These are phyloP conservation scores for Eupeodes luniger DNA, from an alignment of 2,888 invertebrate genomes.

Conservation along the genomic window DNA sequence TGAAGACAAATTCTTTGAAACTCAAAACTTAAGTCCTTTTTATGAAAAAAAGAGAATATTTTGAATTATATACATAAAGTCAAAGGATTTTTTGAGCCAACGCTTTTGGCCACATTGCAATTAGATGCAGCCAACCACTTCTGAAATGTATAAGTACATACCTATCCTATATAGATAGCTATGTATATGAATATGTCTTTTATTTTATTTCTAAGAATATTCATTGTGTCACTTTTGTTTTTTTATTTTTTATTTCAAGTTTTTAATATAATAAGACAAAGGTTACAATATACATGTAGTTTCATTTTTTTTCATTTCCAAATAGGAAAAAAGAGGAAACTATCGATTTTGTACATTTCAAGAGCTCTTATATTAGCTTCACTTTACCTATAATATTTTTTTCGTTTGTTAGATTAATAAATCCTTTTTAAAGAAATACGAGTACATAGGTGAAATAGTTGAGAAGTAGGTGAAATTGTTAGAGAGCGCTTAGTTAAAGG, in stretches of 20 bases:
- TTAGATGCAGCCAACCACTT: constrained; percentile 39
- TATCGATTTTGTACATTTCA: constrained; percentile 29
- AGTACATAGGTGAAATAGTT: constrained; percentile 6
- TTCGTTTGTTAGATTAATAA: constrained; percentile 17
- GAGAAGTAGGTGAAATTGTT: constrained; percentile 21
- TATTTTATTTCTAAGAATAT: constrained; percentile 2
- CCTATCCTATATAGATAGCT: background rate
- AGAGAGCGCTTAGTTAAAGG: constrained; percentile 16
- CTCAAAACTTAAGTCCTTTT: constrained; percentile 4
- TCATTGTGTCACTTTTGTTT: constrained; percentile 19
- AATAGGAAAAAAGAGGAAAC: background rate
- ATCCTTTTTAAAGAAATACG: background rate
- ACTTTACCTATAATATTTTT: constrained; percentile 5
- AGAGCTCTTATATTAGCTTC: constrained; percentile 29
- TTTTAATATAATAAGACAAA: constrained; percentile 24
- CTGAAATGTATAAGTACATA: background rate
- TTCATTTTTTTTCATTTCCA: background rate
- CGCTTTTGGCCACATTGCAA: constrained; percentile 37
- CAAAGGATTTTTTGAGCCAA: constrained; percentile 27
- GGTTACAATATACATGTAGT: background rate
- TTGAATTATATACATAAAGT: constrained; percentile 7
- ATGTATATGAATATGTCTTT: background rate
- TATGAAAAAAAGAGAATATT: constrained; percentile 10
- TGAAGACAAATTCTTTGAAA: background rate
- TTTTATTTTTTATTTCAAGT: background rate